Evolutionary conservation across 1,140 invertebrate genomes (phyloP).

Genomic region (Drosophila sproati): DNA sequence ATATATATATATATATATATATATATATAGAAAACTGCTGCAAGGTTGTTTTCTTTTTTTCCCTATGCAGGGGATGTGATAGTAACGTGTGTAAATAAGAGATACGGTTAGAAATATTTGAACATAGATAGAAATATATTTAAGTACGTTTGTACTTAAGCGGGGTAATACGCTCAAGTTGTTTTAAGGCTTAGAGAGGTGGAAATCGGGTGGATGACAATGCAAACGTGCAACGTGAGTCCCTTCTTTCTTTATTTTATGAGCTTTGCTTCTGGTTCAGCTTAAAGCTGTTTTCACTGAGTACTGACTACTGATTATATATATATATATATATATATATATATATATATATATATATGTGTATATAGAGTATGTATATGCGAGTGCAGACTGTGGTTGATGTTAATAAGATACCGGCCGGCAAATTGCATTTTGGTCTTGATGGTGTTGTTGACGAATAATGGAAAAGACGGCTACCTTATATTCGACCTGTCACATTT

Average conservation of each 20-base stretch:
- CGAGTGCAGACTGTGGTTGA: constrained; percentile 3
- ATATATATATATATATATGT: no score
- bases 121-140: constrained; percentile 22
- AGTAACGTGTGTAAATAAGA: constrained; percentile 50
- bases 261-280: neutral
- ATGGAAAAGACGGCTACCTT: neutral
- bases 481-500: no score
- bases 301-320: neutral
- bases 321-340: neutral
- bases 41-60: constrained; percentile 47
- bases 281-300: constrained; percentile 21
- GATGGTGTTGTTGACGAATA: neutral
- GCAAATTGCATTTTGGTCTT: constrained; percentile 19
- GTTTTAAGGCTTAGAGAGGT: neutral
- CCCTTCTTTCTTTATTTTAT: neutral
- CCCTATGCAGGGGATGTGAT: constrained; percentile 15
- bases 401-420: constrained; percentile 22
- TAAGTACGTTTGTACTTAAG: neutral
- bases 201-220: neutral
- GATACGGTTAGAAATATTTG: constrained; percentile 35
- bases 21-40: neutral
- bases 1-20: neutral
- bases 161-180: constrained; percentile 37
- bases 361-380: neutral
- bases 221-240: constrained; percentile 36